These are phyloP conservation scores for Peromyscus maniculatus DNA, from an alignment of 2,113 vertebrate species.

Conservation along the genomic window DNA sequence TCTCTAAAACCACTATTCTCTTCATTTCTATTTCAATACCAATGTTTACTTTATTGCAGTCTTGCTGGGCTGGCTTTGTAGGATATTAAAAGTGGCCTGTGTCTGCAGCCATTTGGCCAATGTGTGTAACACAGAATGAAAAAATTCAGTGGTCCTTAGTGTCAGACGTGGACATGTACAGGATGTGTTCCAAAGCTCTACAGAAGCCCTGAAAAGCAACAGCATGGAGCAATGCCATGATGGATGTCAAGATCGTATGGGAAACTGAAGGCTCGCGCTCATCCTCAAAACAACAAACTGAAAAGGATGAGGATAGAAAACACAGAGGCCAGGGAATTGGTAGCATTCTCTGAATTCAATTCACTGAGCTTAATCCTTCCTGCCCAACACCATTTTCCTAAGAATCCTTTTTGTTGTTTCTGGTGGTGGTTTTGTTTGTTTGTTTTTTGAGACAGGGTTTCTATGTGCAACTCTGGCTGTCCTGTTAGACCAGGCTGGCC, in stretches of 20 bases:
- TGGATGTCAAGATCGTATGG: background rate
- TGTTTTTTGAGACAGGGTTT: too few relatives aligned
- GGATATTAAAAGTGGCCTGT: background rate
- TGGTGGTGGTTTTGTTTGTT: background rate
- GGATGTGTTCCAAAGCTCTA: background rate
- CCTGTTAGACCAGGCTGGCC: too few relatives aligned
- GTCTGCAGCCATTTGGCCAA: background rate
- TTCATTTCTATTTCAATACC: background rate
- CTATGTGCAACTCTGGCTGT: too few relatives aligned
- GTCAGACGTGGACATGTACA: background rate
- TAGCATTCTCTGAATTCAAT: conserved; percentile 14
- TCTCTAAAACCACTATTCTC: background rate
- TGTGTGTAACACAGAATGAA: background rate
- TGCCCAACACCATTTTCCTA: background rate
- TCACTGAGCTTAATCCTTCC: background rate
- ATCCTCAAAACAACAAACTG: background rate
- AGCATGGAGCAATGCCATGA: background rate
- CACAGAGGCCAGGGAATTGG: background rate
- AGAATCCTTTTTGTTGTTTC: background rate
- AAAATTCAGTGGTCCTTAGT: background rate
- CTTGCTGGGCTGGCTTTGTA: background rate
- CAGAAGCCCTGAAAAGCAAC: background rate
- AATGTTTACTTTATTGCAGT: background rate
- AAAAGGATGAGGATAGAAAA: background rate
- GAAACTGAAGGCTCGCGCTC: background rate